Conservation (phyloP, 2,797 vertebrate species). For the Schizopygopsis pylzovi region DNA sequence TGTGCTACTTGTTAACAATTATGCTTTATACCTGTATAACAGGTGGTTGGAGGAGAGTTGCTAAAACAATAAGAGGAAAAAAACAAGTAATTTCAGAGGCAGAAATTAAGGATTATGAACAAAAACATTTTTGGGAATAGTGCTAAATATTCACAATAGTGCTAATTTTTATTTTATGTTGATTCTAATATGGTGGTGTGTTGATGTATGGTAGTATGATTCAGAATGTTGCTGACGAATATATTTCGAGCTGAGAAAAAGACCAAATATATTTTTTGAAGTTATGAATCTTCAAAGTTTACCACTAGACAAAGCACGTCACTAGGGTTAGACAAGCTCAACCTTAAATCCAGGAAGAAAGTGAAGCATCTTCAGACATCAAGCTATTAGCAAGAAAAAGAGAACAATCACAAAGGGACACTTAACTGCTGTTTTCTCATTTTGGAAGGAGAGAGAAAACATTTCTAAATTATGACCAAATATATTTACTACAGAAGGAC, state of each 20-base stretch:
- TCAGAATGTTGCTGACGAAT: neutral
- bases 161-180: neutral
- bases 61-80: neutral
- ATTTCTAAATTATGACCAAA: slow-evolving; percentile 12
- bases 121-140: too few species aligned
- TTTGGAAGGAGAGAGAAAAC: slow-evolving; percentile 40
- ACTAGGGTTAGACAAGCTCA: slow-evolving; percentile 34
- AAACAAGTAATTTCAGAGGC: neutral
- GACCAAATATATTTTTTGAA: neutral
- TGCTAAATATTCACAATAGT: neutral
- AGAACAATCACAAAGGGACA: slow-evolving; percentile 23
- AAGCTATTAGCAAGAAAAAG: slow-evolving; percentile 39
- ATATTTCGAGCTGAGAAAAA: slow-evolving; percentile 8
- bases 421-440: slow-evolving; percentile 3
- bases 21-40: neutral
- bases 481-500: neutral
- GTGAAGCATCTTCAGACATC: slow-evolving; percentile 27
- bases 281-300: slow-evolving; percentile 18
- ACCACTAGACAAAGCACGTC: slow-evolving; percentile 13
- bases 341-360: slow-evolving; percentile 45
- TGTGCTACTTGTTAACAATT: neutral
- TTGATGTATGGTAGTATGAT: neutral
- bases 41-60: neutral
- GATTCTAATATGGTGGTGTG: neutral
- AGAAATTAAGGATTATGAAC: neutral